These are phyloP conservation scores for Pogonocherus hispidulus DNA, from an alignment of 2,888 invertebrate genomes.

Conservation along the genomic window DNA sequence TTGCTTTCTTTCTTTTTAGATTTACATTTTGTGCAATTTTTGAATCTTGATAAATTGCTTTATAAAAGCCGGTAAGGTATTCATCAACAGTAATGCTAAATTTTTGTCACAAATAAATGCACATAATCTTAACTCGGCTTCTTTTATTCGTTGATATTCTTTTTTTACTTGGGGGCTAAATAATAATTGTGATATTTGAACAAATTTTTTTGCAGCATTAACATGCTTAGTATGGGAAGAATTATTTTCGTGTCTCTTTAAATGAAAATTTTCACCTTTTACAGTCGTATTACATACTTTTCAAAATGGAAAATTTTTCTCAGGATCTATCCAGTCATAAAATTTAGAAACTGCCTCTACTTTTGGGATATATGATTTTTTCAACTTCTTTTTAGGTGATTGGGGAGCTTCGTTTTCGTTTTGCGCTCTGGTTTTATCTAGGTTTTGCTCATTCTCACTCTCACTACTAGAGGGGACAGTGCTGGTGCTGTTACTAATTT, in stretches of 20 bases:
- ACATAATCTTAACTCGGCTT: not conserved
- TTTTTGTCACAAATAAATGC: not conserved
- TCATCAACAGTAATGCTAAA: not conserved
- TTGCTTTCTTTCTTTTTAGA: constrained; percentile 14
- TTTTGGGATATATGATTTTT: no score
- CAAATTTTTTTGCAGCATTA: not conserved
- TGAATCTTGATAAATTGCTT: constrained; percentile 18
- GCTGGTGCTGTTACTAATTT: no score
- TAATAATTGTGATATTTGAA: not conserved
- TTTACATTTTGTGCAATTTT: constrained; percentile 9
- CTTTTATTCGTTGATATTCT: not conserved
- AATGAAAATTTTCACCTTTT: not conserved
- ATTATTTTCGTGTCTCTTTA: not conserved
- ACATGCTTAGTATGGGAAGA: not conserved
- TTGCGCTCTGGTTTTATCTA: no score
- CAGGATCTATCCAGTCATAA: not conserved
- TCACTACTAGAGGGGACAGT: no score
- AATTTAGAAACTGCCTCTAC: no score
- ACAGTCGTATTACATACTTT: not conserved
- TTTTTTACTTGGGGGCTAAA: not conserved
- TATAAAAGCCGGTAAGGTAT: constrained; percentile 8
- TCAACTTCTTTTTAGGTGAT: no score
- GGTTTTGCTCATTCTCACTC: no score
- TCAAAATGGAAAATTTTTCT: not conserved
- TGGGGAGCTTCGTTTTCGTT: no score